These are phyloP conservation scores for Torymus texanus DNA, from an alignment of 2,888 invertebrate species.

Conservation along the genomic window DNA sequence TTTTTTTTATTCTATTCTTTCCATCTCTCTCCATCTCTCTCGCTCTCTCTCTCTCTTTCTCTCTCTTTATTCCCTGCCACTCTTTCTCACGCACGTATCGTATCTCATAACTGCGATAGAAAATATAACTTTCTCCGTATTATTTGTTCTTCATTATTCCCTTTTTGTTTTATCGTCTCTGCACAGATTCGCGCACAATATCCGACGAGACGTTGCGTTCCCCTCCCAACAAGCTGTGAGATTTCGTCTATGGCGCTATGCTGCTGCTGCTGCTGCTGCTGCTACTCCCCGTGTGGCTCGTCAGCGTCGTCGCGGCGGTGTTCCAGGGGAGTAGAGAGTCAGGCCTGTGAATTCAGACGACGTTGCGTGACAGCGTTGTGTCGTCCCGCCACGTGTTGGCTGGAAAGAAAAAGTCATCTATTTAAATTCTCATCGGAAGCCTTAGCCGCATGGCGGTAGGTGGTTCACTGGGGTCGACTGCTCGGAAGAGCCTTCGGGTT, in stretches of 20 bases:
- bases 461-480: slow-evolving; percentile 8
- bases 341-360: slow-evolving; percentile 63
- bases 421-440: slow-evolving; percentile 68
- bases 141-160: slow-evolving; percentile 4
- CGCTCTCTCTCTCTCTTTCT: slow-evolving; percentile 5
- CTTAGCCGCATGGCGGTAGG: slow-evolving; percentile 57
- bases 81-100: too few species aligned
- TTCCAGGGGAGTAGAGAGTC: too few species aligned
- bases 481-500: slow-evolving; percentile 64
- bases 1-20: too few species aligned
- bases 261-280: neutral
- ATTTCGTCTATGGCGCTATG: slow-evolving; percentile 6
- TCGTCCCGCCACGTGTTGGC: slow-evolving; percentile 74
- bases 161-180: neutral
- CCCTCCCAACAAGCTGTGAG: slow-evolving; percentile 5
- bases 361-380: slow-evolving; percentile 68
- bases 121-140: slow-evolving; percentile 46
- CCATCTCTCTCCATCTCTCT: too few species aligned
- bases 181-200: too few species aligned
- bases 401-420: slow-evolving; percentile 71
- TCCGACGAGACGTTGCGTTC: neutral
- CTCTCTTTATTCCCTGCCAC: neutral
- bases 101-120: slow-evolving; percentile 38
- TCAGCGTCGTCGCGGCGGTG: too few species aligned
- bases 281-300: neutral